Conservation (phyloP, 1,140 invertebrate genomes). For the Anthonomus grandis region DNA sequence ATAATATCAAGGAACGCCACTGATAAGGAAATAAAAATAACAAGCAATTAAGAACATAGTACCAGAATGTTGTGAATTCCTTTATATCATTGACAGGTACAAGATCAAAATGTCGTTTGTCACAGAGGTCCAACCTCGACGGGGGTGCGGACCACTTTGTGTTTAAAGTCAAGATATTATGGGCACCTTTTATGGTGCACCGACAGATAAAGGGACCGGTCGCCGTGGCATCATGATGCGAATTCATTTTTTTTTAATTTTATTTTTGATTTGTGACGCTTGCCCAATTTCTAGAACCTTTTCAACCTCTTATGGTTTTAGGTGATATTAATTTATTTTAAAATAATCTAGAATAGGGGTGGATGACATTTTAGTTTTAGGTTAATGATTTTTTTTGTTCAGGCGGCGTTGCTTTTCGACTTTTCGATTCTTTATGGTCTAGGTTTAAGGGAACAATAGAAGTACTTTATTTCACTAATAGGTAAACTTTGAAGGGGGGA, state of each 20-base stretch:
- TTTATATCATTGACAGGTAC: conserved; percentile 19
- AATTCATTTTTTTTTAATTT: conserved; percentile 26
- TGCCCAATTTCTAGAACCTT: conserved; percentile 12
- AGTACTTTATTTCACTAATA: no score
- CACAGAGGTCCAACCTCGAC: conserved; percentile 16
- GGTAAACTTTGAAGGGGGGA: conserved; percentile 8
- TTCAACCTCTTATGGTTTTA: conserved; percentile 5
- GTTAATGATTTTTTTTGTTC: no score
- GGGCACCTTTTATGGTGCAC: conserved; percentile 18
- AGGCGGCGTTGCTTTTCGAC: no score
- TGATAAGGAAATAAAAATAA: background rate
- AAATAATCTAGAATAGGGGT: background rate
- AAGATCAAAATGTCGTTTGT: conserved; percentile 28
- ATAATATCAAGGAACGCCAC: background rate
- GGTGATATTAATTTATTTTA: conserved; percentile 6
- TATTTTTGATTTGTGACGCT: conserved; percentile 27
- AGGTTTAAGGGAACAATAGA: no score
- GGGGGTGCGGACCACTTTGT: conserved; percentile 21
- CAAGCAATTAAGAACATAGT: background rate
- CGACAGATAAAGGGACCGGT: conserved; percentile 20
- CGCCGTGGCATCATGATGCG: no score
- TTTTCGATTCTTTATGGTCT: no score
- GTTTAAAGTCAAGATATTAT: conserved; percentile 20
- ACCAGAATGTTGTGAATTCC: background rate
- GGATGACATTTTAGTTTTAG: background rate